A percentile compares a stretch with the other conserved stretches of the same genome.
Evolutionary conservation across 1,140 invertebrate genomes (phyloP).

Genomic region (Formica exsecta): DNA sequence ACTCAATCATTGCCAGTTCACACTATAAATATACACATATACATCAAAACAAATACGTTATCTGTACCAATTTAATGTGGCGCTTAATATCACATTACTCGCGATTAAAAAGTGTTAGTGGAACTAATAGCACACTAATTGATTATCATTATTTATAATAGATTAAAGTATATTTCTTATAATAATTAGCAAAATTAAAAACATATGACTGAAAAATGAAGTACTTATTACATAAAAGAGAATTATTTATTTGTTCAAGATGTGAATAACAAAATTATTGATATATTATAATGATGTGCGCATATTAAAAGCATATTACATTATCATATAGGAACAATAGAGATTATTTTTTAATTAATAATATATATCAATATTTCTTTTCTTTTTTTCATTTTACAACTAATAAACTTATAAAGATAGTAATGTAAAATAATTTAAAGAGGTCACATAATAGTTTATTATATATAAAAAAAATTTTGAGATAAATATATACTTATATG

Average conservation of each 20-base stretch:
- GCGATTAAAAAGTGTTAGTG: constrained; percentile 2
- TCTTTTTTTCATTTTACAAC: too few species aligned
- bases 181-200: background rate
- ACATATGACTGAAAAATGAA: background rate
- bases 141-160: background rate
- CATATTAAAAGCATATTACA: too few species aligned
- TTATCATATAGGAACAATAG: background rate
- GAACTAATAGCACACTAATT: background rate
- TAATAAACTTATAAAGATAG: too few species aligned
- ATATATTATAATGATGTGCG: background rate
- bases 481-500: too few species aligned
- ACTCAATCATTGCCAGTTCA: constrained; percentile 7
- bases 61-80: background rate
- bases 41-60: background rate
- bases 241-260: background rate
- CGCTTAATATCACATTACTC: constrained; percentile 2
- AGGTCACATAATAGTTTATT: too few species aligned
- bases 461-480: too few species aligned
- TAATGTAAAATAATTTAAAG: too few species aligned
- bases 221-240: background rate
- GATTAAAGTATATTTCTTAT: background rate
- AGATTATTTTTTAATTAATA: background rate
- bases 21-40: background rate
- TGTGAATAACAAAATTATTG: background rate
- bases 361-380: background rate